Percentiles rank a stretch among this genome's conserved stretches.
Evolutionary conservation across 2,888 invertebrate genomes (phyloP).

Genomic region (Phymatocera aterrima): DNA sequence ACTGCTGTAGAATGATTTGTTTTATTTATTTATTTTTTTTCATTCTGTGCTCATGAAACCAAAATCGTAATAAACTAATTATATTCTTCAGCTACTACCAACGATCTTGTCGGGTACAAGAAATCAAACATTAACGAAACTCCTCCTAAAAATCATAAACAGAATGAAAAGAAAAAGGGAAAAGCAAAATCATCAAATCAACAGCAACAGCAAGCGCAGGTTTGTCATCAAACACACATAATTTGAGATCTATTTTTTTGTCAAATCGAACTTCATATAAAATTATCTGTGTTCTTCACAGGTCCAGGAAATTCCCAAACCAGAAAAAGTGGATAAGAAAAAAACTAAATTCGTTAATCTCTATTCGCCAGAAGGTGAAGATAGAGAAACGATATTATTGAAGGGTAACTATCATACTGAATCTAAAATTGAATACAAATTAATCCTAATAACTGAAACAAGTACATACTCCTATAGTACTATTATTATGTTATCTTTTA

Average conservation of each 20-base stretch:
- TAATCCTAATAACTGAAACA: not conserved
- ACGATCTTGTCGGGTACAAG: constrained; percentile 61
- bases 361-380: constrained; percentile 83
- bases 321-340: constrained; percentile 75
- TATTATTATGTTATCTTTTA: not conserved
- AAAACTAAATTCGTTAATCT: constrained; percentile 86
- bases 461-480: too few species aligned
- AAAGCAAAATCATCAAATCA: constrained; percentile 57
- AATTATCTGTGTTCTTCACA: not conserved
- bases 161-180: constrained; percentile 66
- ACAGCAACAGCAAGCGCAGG: not conserved
- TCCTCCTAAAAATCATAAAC: constrained; percentile 60
- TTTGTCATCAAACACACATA: not conserved
- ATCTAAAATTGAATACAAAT: not conserved
- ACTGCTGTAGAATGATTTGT: not conserved
- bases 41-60: not conserved
- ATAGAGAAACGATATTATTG: constrained; percentile 74
- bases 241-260: not conserved
- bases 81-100: constrained; percentile 52
- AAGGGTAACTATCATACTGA: constrained; percentile 69
- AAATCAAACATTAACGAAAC: constrained; percentile 59
- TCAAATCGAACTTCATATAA: not conserved
- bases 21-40: not conserved
- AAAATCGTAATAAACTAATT: not conserved
- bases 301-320: constrained; percentile 54